phyloP scores from a whole-genome alignment of 2,888 invertebrate species.

The Dicyrtomina minuta region DNA sequence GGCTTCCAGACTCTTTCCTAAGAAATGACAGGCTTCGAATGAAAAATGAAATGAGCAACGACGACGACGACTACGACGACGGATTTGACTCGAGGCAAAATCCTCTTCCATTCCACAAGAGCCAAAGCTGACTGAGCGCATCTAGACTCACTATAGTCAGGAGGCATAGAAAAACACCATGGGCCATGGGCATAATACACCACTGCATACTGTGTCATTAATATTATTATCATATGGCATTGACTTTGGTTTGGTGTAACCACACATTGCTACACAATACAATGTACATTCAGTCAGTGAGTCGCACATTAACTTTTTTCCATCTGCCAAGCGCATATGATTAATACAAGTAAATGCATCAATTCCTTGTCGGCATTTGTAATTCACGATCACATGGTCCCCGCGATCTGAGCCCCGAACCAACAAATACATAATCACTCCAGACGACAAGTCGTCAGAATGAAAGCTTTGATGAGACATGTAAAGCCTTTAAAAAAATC shows the following conservation, averaged over 20 bases:
- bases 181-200: background rate
- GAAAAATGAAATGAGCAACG: constrained; percentile 21
- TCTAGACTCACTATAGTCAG: too few species aligned
- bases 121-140: background rate
- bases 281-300: too few species aligned
- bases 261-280: constrained; percentile 7
- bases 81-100: constrained; percentile 25
- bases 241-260: too few species aligned
- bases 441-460: too few species aligned
- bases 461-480: too few species aligned
- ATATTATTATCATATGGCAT: too few species aligned
- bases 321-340: too few species aligned
- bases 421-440: background rate
- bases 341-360: constrained; percentile 20
- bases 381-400: constrained; percentile 13
- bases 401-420: background rate
- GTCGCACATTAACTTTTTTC: too few species aligned
- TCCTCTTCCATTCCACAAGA: constrained; percentile 2
- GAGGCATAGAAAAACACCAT: background rate
- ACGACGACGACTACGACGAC: background rate
- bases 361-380: constrained; percentile 17
- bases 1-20: constrained; percentile 16
- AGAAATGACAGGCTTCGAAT: constrained; percentile 22
- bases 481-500: too few species aligned
- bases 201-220: too few species aligned